Evolutionary conservation across 2,888 invertebrate species (phyloP).

Genomic region (Hypomecis atomaria): DNA sequence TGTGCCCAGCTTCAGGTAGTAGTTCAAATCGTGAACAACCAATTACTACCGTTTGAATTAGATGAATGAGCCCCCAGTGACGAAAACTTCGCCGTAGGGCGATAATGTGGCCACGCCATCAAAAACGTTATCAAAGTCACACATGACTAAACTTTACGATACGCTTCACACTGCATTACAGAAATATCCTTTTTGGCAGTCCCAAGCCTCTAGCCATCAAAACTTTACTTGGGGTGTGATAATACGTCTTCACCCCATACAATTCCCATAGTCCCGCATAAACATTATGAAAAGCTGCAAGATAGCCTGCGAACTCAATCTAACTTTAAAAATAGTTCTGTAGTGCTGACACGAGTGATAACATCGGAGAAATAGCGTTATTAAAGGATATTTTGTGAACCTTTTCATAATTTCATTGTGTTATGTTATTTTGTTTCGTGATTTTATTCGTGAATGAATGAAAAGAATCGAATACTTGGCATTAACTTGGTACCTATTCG

Average conservation of each 20-base stretch:
- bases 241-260: conserved; percentile 22
- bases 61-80: too few species aligned
- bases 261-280: conserved; percentile 45
- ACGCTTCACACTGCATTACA: conserved; percentile 1
- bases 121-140: too few species aligned
- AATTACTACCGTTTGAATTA: too few species aligned
- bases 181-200: conserved; percentile 1
- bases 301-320: conserved; percentile 64
- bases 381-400: conserved; percentile 38
- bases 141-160: too few species aligned
- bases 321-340: conserved; percentile 71
- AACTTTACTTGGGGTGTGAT: conserved; percentile 35
- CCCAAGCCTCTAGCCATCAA: conserved; percentile 25
- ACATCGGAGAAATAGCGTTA: conserved; percentile 48
- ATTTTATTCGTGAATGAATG: too few species aligned
- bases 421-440: too few species aligned
- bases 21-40: too few species aligned
- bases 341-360: conserved; percentile 49
- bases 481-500: too few species aligned
- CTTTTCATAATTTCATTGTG: not conserved
- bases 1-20: too few species aligned
- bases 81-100: too few species aligned
- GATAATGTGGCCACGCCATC: too few species aligned
- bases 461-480: too few species aligned
- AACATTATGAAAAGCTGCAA: conserved; percentile 53